Evolutionary conservation across 2,113 vertebrate species (phyloP).

Genomic region (Ifrita kowaldi): DNA sequence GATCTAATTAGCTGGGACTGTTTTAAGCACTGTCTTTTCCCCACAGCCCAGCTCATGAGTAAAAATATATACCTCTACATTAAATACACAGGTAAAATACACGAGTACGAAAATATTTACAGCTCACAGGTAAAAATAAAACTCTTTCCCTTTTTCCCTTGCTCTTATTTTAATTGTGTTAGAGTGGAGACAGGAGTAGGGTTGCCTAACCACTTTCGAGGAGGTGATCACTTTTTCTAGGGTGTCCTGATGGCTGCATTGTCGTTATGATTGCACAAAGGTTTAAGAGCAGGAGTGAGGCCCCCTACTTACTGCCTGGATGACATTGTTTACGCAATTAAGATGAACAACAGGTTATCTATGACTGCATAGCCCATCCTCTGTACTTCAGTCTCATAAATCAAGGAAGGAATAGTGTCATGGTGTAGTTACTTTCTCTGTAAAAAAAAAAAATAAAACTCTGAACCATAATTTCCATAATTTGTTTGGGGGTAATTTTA

Average conservation of each 20-base stretch:
- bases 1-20: not conserved
- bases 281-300: not conserved
- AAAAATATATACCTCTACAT: not conserved
- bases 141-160: not conserved
- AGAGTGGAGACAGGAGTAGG: not conserved
- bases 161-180: not conserved
- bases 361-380: not conserved
- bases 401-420: not conserved
- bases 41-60: not conserved
- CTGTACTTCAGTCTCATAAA: not conserved
- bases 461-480: not conserved
- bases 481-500: not conserved
- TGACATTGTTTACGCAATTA: not conserved
- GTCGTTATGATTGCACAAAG: not conserved
- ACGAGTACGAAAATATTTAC: not conserved
- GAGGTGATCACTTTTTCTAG: not conserved
- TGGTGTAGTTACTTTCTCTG: not conserved
- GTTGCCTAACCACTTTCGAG: not conserved
- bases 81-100: not conserved
- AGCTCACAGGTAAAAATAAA: not conserved
- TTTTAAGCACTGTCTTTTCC: not conserved
- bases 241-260: not conserved
- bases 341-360: not conserved
- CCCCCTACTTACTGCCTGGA: not conserved
- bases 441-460: rapidly evolving